Percentiles rank a stretch among this genome's conserved stretches.
Conservation (phyloP, 2,113 vertebrate genomes). For the Excalfactoria chinensis region DNA sequence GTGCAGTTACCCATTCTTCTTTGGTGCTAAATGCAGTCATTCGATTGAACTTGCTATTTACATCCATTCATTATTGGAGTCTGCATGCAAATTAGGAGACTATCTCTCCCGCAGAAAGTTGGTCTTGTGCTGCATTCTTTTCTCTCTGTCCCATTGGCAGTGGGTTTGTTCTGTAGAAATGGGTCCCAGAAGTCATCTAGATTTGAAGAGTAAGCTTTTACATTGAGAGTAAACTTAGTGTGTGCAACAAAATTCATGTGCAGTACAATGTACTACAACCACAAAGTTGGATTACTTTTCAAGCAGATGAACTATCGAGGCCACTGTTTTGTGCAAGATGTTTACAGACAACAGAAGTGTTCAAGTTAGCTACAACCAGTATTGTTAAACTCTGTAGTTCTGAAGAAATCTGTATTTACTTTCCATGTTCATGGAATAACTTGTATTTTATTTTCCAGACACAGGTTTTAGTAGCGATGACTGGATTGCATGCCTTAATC, state of each 20-base stretch:
- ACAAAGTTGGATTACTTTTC: not conserved
- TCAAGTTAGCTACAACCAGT: fast-evolving
- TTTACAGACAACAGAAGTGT: not conserved
- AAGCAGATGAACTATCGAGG: not conserved
- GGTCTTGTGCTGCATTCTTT: not conserved
- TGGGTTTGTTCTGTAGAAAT: not conserved
- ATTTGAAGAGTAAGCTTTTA: not conserved
- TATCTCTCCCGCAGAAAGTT: not conserved
- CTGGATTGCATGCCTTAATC: not conserved
- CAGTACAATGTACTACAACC: not conserved
- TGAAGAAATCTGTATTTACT: not conserved
- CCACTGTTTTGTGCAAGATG: no score
- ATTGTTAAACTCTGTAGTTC: not conserved
- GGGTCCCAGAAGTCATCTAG: not conserved
- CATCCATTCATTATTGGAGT: not conserved
- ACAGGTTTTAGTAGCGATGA: not conserved
- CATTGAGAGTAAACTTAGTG: fast-evolving
- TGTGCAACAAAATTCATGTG: not conserved
- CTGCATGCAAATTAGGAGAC: not conserved
- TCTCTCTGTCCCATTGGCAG: not conserved
- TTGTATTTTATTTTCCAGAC: not conserved
- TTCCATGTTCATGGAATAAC: not conserved
- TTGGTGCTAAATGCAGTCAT: not conserved
- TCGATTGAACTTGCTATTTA: not conserved
- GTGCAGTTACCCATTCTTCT: not conserved